Evolutionary conservation across 2,113 vertebrate genomes (phyloP), one percentile per base, ranked within the genome.

Genomic region (Chionomys nivalis): DNA sequence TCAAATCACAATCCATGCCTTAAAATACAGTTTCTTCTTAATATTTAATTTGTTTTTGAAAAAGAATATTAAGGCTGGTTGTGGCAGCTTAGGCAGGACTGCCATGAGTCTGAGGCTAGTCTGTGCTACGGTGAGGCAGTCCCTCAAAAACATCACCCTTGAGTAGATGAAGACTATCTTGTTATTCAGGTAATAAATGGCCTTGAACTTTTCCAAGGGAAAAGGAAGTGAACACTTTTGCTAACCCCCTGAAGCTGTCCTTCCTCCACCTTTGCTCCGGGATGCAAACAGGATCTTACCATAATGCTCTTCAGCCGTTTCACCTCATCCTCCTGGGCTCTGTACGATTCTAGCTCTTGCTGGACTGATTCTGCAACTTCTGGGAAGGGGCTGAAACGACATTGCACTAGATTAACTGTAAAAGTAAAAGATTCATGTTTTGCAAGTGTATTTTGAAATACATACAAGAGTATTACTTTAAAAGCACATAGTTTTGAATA

Each of bases 351-450:
- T 93, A 99, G 97, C 96, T 99, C 99, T 98, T 99, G 99, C 96
- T 99, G 99, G 96, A 99, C 99, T 0, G 99, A 99, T 97, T 99
- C 99, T 0, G 99, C 99, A 94, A 99, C 99, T 98, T 99, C 99
- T 96, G 99, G 99, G 96, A 99, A 99, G 52, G 99, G 99, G 98
- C 99, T 99, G 98, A 98, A 94, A 94, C 12, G 97, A 98, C 2
- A 97, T 55, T 83, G 81, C 47, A 93, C 47, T 96, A 98, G 94
- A 98, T 24, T 47, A 73, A 98, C 49, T 83, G 78, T 87, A 23
- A 96, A 87, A 96, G 88, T 90, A 82, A 93, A 94, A 81, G 14
- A 79, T 1, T 42, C 24, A 42, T 61, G 39, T 36, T 36, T 93
- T 90, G n/a, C 42, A 19, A 75, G 36, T 91, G 14, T 79, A 87